Evolutionary conservation across 2,888 invertebrate species (phyloP).

Genomic region (Dendrolimus houi): DNA sequence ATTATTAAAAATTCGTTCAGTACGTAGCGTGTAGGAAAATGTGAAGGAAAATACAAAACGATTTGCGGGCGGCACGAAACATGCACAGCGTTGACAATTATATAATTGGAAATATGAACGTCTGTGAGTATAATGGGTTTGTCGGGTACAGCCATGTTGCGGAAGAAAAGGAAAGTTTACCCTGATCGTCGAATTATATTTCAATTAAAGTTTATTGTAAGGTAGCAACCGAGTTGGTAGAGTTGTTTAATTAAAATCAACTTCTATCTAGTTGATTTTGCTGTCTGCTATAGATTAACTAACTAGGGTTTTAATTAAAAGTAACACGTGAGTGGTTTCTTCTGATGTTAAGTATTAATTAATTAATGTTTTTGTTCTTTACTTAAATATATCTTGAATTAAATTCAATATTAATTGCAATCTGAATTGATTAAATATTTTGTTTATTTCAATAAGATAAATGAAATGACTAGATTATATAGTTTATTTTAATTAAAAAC

Average conservation of each 20-base stretch:
- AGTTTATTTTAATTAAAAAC: no score
- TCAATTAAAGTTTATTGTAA: slow-evolving; percentile 25
- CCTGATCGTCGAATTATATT: slow-evolving; percentile 12
- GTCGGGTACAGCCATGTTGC: slow-evolving; percentile 11
- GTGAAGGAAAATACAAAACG: slow-evolving; percentile 2
- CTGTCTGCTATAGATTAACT: slow-evolving; percentile 14
- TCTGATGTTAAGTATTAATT: neutral
- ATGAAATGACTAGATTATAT: no score
- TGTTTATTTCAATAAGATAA: no score
- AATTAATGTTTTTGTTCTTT: neutral
- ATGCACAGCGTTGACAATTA: slow-evolving; percentile 9
- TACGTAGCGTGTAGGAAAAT: slow-evolving; percentile 2
- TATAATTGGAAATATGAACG: slow-evolving; percentile 17
- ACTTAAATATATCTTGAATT: no score
- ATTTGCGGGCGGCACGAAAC: slow-evolving; percentile 7
- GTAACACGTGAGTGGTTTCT: slow-evolving; percentile 9
- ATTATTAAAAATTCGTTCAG: slow-evolving; percentile 8
- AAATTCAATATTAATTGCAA: no score
- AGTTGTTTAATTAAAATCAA: slow-evolving; percentile 21
- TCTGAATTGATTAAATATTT: no score
- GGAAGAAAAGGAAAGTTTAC: slow-evolving; percentile 10
- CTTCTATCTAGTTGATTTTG: slow-evolving; percentile 11
- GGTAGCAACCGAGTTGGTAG: slow-evolving; percentile 5
- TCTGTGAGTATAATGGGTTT: slow-evolving; percentile 10
- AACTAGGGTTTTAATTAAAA: slow-evolving; percentile 16